phyloP scores from a whole-genome alignment of 2,113 vertebrate genomes.

The Pteropus alecto region DNA sequence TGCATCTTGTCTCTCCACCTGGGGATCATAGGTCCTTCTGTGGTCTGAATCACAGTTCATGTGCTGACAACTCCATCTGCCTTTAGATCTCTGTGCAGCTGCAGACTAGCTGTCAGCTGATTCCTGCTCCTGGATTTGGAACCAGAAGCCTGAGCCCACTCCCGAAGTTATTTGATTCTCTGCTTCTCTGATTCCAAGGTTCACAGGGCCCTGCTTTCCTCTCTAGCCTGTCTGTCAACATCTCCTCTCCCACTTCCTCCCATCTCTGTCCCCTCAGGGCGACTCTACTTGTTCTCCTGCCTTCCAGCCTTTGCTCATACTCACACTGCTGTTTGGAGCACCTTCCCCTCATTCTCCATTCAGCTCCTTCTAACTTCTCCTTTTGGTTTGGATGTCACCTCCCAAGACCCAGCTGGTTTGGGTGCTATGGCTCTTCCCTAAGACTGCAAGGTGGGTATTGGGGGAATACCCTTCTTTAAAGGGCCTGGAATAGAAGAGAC shows the following conservation, averaged over 20 bases:
- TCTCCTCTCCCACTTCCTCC: neutral
- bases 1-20: neutral
- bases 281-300: neutral
- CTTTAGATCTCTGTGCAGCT: neutral
- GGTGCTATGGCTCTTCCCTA: neutral
- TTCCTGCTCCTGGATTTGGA: neutral
- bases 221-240: neutral
- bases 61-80: neutral
- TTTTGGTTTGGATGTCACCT: neutral
- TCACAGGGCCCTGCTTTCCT: neutral
- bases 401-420: neutral
- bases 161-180: neutral
- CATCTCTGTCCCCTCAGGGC: neutral
- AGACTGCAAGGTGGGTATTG: neutral
- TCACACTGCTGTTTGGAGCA: neutral
- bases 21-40: neutral
- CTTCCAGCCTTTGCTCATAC: neutral
- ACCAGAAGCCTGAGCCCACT: neutral
- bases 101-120: neutral
- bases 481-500: neutral
- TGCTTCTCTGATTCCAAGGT: neutral
- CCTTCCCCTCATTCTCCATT: neutral
- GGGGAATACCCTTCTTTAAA: neutral
- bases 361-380: neutral
- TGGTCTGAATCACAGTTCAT: neutral